These are phyloP conservation scores for Nymphalis c-album DNA, from an alignment of 2,888 invertebrate genomes.

Conservation along the genomic window DNA sequence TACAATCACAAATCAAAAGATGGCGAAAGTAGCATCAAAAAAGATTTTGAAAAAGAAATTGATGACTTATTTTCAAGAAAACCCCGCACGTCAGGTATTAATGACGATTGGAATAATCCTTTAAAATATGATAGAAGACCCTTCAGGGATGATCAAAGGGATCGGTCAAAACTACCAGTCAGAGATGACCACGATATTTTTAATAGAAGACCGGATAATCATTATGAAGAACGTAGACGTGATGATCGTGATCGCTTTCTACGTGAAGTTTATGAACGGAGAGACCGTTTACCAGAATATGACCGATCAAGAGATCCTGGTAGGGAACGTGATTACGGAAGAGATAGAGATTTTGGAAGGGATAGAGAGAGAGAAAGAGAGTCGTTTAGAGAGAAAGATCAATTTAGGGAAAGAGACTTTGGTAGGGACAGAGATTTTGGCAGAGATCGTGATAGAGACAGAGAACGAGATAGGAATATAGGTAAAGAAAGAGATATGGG, in stretches of 20 bases:
- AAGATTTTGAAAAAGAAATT: constrained; percentile 65
- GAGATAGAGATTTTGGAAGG: constrained; percentile 46
- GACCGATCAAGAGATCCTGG: constrained; percentile 45
- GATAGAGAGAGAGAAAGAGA: constrained; percentile 41
- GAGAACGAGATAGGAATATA: constrained; percentile 34
- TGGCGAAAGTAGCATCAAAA: constrained; percentile 54
- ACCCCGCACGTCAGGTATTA: constrained; percentile 51
- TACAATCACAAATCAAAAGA: constrained; percentile 84
- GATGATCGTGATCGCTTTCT: constrained; percentile 54
- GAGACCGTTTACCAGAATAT: constrained; percentile 44
- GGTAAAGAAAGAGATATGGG: constrained; percentile 44
- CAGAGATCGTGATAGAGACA: constrained; percentile 37
- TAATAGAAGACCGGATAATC: constrained; percentile 47
- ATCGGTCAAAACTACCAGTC: constrained; percentile 34
- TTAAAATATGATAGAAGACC: constrained; percentile 48
- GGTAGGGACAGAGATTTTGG: constrained; percentile 43
- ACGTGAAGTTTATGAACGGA: constrained; percentile 44
- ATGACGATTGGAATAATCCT: constrained; percentile 44
- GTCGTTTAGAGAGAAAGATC: constrained; percentile 48
- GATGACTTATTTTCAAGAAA: constrained; percentile 63
- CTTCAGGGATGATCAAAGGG: constrained; percentile 50
- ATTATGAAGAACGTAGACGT: constrained; percentile 49
- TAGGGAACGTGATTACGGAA: constrained; percentile 47
- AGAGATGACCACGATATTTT: constrained; percentile 36
- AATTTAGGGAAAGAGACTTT: constrained; percentile 37